Base-by-base conservation (phyloP, 2,888 invertebrate species). In the Chelonus formosanus region DNA sequence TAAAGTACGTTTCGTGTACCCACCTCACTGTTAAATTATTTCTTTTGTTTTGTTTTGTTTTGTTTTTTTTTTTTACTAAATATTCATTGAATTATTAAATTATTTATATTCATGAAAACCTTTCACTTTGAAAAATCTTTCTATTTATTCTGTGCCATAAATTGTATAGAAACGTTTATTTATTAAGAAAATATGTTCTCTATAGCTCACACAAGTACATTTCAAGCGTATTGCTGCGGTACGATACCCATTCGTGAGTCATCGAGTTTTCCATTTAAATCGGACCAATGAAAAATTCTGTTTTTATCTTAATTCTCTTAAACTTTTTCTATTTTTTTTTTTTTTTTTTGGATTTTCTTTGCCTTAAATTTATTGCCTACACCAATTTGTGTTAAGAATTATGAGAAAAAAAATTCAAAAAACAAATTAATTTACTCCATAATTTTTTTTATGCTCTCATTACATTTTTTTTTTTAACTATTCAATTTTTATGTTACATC, bases 181-280 rank as follows among this genome's bases (percentile, higher is more conserved):
- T 52, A 52, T 62, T 80, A 80, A 74, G 80, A 80, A 80, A 80
- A 80, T 80, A 80, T 79, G 75, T 73, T 75, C 75, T 79, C 74
- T 78, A 71, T 78, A 67, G 40, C 7, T 34, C 36, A 34, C 20
- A 45, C 48, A 58, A 34, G 31, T 6, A 54, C 36, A 4, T 44
- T 54, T 45, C 70, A 63, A 62, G 57, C 54, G 40, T 43, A 56
- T 57, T 20, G 20, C 20, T 57, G 50, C 57, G 35, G 8, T 44
- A 45, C 36, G 53, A 57, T 55, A 36, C 57, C 53, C 35, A 58
- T 20, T 20, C 20, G 20, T 20, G 20, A 20, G 20, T 20, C 20
- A 20, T 20, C 20, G 20, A 20, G 20, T 20, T 20, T 20, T 43
- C 43, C 53, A 10, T 61, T 35, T 53, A 35, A 45, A 43, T 54